Evolutionary conservation across 1,140 invertebrate species (phyloP).

Genomic region (Heliconius congener): DNA sequence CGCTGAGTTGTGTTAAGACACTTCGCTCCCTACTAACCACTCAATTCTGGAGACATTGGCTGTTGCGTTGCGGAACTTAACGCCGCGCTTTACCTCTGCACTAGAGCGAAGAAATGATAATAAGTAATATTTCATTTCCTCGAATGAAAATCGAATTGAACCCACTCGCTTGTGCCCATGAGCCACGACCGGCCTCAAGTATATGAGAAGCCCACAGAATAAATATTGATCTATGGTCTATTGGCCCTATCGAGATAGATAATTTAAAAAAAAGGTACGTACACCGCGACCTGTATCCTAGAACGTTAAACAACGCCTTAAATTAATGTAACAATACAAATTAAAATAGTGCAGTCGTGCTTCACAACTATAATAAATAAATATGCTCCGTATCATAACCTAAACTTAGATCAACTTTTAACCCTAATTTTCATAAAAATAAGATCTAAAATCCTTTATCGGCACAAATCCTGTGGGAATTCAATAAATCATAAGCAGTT

Average conservation of each 20-base stretch:
- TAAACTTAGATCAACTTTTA: neutral
- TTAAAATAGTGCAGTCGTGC: constrained; percentile 12
- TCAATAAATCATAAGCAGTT: constrained; percentile 51
- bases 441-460: neutral
- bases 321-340: constrained; percentile 11
- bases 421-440: neutral
- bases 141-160: no score
- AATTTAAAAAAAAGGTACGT: neutral
- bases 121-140: no score
- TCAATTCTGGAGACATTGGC: no score
- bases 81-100: no score
- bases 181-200: no score
- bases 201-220: no score
- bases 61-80: no score
- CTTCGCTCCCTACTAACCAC: no score
- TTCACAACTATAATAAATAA: neutral
- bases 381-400: neutral
- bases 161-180: no score
- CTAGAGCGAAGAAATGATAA: no score
- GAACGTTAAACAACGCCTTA: neutral
- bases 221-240: neutral
- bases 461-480: constrained; percentile 24
- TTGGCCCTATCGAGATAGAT: neutral
- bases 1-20: no score
- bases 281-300: neutral